phyloP scores from a whole-genome alignment of 2,797 vertebrate species.

The Sebastes oblongus region DNA sequence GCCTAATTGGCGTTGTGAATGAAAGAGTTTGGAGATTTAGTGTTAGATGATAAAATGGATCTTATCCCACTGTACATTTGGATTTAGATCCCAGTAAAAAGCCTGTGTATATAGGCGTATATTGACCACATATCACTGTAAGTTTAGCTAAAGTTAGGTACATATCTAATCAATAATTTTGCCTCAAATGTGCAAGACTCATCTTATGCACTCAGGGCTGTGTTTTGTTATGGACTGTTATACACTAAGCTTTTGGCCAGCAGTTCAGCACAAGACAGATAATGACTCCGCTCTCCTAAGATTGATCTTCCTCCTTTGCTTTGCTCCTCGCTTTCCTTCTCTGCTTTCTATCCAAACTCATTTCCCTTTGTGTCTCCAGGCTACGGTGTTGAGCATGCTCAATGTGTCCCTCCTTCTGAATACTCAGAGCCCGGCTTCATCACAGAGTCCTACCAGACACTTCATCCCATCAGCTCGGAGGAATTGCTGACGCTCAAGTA shows the following conservation, averaged over 20 bases:
- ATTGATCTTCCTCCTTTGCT: conserved; percentile 32
- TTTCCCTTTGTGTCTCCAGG: conserved; percentile 77
- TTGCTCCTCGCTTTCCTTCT: conserved; percentile 9
- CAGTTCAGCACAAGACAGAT: conserved; percentile 22
- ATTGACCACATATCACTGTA: neutral
- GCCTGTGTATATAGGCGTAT: neutral
- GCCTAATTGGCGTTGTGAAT: conserved; percentile 6
- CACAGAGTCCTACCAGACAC: conserved; percentile 99
- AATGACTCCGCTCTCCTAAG: conserved; percentile 20
- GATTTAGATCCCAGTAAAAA: neutral
- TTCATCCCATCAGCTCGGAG: conserved; percentile 98
- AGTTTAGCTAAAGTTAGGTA: neutral
- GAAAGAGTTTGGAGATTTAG: neutral
- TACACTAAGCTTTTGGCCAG: neutral
- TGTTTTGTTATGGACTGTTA: conserved; percentile 7
- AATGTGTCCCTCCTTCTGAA: conserved; percentile 97
- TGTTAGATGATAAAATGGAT: neutral
- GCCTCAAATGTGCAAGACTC: conserved; percentile 11
- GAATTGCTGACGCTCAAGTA: conserved; percentile 98
- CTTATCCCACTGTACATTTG: neutral
- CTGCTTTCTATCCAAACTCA: conserved; percentile 32
- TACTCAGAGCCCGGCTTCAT: conserved; percentile 99
- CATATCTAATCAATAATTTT: neutral
- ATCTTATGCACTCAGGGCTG: neutral
- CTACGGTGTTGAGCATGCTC: conserved; percentile 98